Evolutionary conservation across 2,797 vertebrate genomes (phyloP), one percentile per base, ranked within the genome.

Genomic region (Crax fasciolata): DNA sequence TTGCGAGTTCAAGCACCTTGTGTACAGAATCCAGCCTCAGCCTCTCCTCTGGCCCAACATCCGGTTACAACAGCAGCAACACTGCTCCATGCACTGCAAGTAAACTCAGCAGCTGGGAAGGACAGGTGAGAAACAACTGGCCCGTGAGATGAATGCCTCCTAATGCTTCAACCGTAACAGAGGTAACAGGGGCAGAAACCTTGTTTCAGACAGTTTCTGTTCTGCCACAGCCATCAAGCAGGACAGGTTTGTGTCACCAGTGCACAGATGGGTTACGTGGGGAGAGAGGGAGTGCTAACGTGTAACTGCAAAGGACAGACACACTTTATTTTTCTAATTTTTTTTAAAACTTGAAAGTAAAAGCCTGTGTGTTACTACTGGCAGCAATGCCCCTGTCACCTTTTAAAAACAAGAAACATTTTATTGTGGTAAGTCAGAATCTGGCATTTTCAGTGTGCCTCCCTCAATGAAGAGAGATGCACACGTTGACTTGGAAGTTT

Each of bases 21-120:
- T 99, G 98, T 82, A 99, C 98, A 24, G 98, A 98, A 73, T 99
- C 99, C 84, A 99, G 97, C 77, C 98, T 99, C 78, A 99, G 99
- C 93, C 98, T 99, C 28, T 99, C 99, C 15, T 99, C 99, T 62
- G 99, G 98, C 46, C 98, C 99, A 48, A 99, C 99, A 2, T 99
- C 99, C 38, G 99, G 99, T 14, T 99, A 99, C 97, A 99, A 99
- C 94, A 99, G 99, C 63, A 98, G 99, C 77, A 99, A 99, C 87
- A 92, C 98, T 5, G 96, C 97, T 39, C 88, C 88, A 1, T 97
- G 57, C 8, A 84, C 79, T 62, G 93, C 97, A 82, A 96, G 87
- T 63, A 78, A 95, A 52, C 57, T 83, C 95, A 54, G 90, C 94
- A 92, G 80, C 87, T 91, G 73, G 82, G 97, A 89, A 55, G 70